These are phyloP conservation scores for Huso huso DNA, from an alignment of 2,797 vertebrate genomes.

Conservation along the genomic window DNA sequence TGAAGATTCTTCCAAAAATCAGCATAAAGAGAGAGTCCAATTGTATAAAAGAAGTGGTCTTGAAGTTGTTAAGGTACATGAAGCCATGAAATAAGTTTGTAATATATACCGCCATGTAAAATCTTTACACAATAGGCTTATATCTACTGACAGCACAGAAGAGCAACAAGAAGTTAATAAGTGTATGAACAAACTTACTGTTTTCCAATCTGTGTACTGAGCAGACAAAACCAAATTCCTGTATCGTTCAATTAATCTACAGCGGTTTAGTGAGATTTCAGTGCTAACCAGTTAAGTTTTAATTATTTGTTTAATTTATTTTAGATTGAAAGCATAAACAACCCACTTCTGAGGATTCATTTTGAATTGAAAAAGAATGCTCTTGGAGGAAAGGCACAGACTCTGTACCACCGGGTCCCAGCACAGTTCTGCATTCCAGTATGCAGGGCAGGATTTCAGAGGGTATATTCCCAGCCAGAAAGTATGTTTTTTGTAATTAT, in stretches of 20 bases:
- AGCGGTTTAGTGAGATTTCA: too few species aligned
- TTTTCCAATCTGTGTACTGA: too few species aligned
- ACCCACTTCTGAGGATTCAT: conserved; percentile 42
- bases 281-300: too few species aligned
- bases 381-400: conserved; percentile 13
- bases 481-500: conserved; percentile 50
- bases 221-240: too few species aligned
- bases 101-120: too few species aligned
- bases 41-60: conserved; percentile 37
- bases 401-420: conserved; percentile 64
- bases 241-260: too few species aligned
- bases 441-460: conserved; percentile 69
- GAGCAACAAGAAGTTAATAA: too few species aligned
- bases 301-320: conserved; percentile 27
- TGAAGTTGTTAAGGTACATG: conserved; percentile 49
- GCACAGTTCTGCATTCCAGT: conserved; percentile 61
- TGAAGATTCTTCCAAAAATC: rapidly evolving
- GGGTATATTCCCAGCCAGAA: conserved; percentile 51
- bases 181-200: too few species aligned
- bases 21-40: conserved; percentile 26
- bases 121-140: too few species aligned
- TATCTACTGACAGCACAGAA: too few species aligned
- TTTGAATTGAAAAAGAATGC: conserved; percentile 53
- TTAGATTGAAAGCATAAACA: conserved; percentile 70
- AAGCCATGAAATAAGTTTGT: not conserved